These are phyloP conservation scores for Falco berigora DNA, from an alignment of 2,797 vertebrate species.

Conservation along the genomic window DNA sequence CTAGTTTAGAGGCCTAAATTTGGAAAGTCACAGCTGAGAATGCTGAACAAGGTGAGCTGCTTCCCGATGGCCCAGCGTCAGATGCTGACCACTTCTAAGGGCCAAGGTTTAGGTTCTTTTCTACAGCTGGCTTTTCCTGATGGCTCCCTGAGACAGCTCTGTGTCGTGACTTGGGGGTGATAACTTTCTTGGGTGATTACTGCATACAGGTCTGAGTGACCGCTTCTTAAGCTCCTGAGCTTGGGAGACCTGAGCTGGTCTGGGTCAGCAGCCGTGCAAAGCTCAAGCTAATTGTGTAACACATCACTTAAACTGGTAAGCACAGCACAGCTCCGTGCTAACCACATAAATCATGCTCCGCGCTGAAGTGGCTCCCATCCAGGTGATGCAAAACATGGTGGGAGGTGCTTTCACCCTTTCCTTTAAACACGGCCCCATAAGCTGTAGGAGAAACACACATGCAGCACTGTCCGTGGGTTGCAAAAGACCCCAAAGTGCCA, in stretches of 20 bases:
- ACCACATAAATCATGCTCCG: background rate
- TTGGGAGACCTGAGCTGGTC: background rate
- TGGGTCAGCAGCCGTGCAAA: background rate
- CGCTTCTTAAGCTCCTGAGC: background rate
- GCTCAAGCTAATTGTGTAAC: background rate
- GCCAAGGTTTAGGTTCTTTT: background rate
- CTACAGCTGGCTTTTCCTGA: background rate
- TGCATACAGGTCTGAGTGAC: background rate
- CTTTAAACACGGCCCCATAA: background rate
- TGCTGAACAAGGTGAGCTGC: background rate
- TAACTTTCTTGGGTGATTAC: background rate
- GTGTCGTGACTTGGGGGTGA: rapidly evolving
- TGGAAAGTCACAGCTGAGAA: constrained; percentile 46
- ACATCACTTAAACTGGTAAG: background rate
- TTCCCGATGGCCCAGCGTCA: background rate
- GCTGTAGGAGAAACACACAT: background rate
- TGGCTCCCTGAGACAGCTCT: background rate
- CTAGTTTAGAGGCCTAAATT: constrained; percentile 4
- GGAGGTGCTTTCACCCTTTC: background rate
- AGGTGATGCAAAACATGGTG: background rate
- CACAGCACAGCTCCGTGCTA: background rate
- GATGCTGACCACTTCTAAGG: background rate
- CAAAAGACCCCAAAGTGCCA: background rate
- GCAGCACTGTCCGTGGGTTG: background rate
- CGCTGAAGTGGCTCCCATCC: background rate